Evolutionary conservation across 2,888 invertebrate genomes (phyloP), one percentile per base, ranked within the genome.

Genomic region (Melipona bicolor): DNA sequence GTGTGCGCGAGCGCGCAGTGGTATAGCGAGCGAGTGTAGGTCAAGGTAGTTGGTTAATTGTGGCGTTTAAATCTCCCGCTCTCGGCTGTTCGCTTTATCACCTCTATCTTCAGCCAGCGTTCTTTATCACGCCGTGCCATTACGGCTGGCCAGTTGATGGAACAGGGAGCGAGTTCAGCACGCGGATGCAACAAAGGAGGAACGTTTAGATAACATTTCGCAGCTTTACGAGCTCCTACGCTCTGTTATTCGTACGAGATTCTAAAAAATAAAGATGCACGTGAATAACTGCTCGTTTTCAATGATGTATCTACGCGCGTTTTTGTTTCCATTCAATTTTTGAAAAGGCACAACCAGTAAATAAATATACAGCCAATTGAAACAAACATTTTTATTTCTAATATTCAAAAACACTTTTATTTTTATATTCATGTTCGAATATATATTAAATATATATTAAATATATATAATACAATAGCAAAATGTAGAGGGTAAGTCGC

Each of bases 141-240:
- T 86, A 82, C 85, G 78, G 78, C 71, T 64, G 74, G 77, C 64
- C 59, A 19, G 69, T 54, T 62, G 79, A 77, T 79, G 50, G 74
- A 74, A 59, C 65, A 61, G 68, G 52, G 81, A 79, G 83, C 85
- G 84, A 86, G 88, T 91, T 87, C 84, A 88, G 84, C 85, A 84
- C 85, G 86, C 17, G 85, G 87, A 90, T 90, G 89, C 89, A 89
- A 90, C 89, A 90, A 90, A 90, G 56, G n/a, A n/a, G 5, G 50
- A 17, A 59, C 56, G 24, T 59, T 27, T 59, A 59, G n/a, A n/a
- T n/a, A n/a, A n/a, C 56, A 15, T 59, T 59, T n/a, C 11, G n/a
- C 56, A 59, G n/a, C n/a, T 32, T 4, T 56, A 21, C 4, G n/a
- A 56, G 56, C n/a, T n/a, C 5, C n/a, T 59, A 59, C n/a, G 24